Evolutionary conservation across 2,888 invertebrate species (phyloP).

Genomic region (Drosophila monieri): DNA sequence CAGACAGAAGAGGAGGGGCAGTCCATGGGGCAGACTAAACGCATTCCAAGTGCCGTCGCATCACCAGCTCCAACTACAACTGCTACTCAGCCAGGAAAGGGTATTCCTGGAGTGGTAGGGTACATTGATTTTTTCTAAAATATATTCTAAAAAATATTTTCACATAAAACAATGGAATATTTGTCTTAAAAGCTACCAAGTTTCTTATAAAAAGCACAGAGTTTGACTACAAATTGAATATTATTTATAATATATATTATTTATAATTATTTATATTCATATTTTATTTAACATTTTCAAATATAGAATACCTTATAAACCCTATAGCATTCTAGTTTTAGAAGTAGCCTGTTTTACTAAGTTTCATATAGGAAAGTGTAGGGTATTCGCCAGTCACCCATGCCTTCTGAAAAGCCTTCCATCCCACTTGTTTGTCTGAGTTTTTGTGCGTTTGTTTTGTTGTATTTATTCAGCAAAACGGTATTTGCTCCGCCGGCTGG

Average conservation of each 20-base stretch:
- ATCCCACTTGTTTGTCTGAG: conserved; percentile 18
- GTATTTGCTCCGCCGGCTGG: conserved; percentile 66
- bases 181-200: too few relatives aligned
- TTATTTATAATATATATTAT: too few relatives aligned
- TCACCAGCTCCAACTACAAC: conserved; percentile 48
- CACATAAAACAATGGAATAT: too few relatives aligned
- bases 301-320: too few relatives aligned
- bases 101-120: conserved; percentile 1
- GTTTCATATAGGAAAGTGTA: not conserved
- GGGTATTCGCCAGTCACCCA: not conserved
- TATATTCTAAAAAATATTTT: too few relatives aligned
- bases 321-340: too few relatives aligned
- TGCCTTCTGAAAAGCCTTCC: not conserved
- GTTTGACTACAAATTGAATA: too few relatives aligned
- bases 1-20: not conserved
- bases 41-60: conserved; percentile 67
- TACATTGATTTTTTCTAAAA: not conserved
- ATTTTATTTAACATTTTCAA: too few relatives aligned
- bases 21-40: conserved; percentile 54
- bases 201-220: too few relatives aligned
- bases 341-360: too few relatives aligned
- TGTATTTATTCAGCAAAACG: conserved; percentile 73
- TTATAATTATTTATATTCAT: too few relatives aligned
- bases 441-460: conserved; percentile 42
- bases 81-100: conserved; percentile 42